Conservation (phyloP, 2,797 vertebrate species). For the Calcarius lapponicus region DNA sequence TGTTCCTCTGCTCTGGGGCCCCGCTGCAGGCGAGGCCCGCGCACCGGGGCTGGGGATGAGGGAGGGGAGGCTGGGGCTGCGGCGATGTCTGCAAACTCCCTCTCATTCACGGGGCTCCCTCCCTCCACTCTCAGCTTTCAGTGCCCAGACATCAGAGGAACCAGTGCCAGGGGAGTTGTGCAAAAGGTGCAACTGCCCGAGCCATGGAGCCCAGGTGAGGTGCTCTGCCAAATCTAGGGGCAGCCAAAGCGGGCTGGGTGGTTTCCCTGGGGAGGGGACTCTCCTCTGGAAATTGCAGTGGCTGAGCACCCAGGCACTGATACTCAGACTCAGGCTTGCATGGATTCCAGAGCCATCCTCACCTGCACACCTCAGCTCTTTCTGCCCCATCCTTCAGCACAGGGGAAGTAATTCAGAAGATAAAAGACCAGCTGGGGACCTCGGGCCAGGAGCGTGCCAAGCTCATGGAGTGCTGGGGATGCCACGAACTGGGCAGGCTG, state of each 20-base stretch:
- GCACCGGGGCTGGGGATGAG: neutral
- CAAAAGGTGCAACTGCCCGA: neutral
- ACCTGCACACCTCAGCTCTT: neutral
- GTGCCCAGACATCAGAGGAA: neutral
- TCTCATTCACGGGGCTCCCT: neutral
- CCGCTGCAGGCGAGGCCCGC: neutral
- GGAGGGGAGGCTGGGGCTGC: neutral
- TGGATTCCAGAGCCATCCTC: neutral
- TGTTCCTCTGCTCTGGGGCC: neutral
- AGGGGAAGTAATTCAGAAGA: neutral
- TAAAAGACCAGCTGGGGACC: rapidly evolving
- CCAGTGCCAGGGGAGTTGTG: rapidly evolving
- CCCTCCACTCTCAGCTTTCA: neutral
- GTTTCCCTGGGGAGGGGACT: neutral
- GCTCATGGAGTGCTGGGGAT: neutral
- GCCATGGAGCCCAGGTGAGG: rapidly evolving
- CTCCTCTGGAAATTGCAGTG: neutral
- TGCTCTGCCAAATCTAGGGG: neutral
- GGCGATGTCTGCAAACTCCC: neutral
- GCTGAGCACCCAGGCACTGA: neutral
- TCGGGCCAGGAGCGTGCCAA: rapidly evolving
- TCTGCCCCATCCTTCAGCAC: rapidly evolving
- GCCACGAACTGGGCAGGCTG: neutral
- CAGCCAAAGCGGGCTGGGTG: rapidly evolving
- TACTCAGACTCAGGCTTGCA: neutral